Conservation (phyloP, 2,888 invertebrate species). For the Amphiduros pacificus region DNA sequence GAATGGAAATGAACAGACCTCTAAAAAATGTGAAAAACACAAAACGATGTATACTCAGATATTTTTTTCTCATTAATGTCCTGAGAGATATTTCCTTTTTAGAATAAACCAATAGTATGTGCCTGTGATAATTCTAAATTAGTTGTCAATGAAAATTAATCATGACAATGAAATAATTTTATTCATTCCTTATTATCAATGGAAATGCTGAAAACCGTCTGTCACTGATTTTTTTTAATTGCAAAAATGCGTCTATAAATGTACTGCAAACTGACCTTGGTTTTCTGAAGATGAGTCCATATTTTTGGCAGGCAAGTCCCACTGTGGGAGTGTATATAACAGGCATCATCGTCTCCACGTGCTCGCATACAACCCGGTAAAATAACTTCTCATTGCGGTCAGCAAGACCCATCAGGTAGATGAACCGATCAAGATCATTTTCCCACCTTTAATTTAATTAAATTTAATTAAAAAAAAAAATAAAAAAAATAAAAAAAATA, state of each 20-base stretch:
- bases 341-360: conserved; percentile 92
- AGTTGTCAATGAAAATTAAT: too few relatives aligned
- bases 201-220: too few relatives aligned
- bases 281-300: conserved; percentile 84
- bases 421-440: conserved; percentile 66
- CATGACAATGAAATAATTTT: too few relatives aligned
- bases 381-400: conserved; percentile 96
- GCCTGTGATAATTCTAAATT: too few relatives aligned
- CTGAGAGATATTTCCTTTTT: too few relatives aligned
- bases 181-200: too few relatives aligned
- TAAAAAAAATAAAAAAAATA: too few relatives aligned
- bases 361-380: conserved; percentile 84
- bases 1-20: conserved; percentile 92
- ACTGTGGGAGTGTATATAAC: conserved; percentile 98
- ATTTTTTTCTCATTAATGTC: too few relatives aligned
- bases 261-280: conserved; percentile 68
- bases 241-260: too few relatives aligned
- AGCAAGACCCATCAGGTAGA: conserved; percentile 63
- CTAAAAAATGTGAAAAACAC: conserved; percentile 55
- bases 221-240: too few relatives aligned
- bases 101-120: too few relatives aligned
- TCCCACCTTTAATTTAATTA: conserved; percentile 63
- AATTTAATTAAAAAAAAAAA: neutral
- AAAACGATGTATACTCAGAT: too few relatives aligned
- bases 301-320: conserved; percentile 95